A percentile compares a stretch with the other conserved stretches of the same genome.
Conservation (phyloP, 2,888 invertebrate species). For the Lasius fuliginosus region DNA sequence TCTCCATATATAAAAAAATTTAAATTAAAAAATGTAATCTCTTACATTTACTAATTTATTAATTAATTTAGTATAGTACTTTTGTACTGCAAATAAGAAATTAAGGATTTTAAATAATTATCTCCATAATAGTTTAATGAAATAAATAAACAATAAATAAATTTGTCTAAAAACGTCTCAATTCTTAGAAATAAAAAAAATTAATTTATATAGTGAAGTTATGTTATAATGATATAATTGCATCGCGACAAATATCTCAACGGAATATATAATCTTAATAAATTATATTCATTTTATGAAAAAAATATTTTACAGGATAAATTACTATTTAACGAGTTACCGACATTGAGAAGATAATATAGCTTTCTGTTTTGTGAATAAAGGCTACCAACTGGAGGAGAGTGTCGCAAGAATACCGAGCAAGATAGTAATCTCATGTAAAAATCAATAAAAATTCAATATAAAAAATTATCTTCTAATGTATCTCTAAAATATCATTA, state of each 20-base stretch:
- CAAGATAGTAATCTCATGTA: not conserved
- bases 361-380: constrained; percentile 18
- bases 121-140: not conserved
- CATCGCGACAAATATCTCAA: not conserved
- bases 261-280: not conserved
- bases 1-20: not conserved
- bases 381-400: constrained; percentile 19
- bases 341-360: constrained; percentile 26
- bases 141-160: not conserved
- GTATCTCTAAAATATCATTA: not conserved
- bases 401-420: not conserved
- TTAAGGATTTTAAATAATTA: not conserved
- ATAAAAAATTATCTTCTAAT: constrained; percentile 1
- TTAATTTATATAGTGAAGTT: not conserved
- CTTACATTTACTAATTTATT: not conserved
- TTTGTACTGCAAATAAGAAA: not conserved
- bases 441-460: not conserved
- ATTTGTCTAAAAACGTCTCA: not conserved
- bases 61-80: not conserved
- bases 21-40: not conserved
- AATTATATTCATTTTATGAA: not conserved
- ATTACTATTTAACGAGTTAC: constrained; percentile 3
- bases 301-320: not conserved
- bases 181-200: not conserved
- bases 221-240: not conserved